A percentile compares a stretch with the other conserved stretches of the same genome.
phyloP scores from a whole-genome alignment of 1,140 invertebrate species.

The Chionoecetes opilio region DNA sequence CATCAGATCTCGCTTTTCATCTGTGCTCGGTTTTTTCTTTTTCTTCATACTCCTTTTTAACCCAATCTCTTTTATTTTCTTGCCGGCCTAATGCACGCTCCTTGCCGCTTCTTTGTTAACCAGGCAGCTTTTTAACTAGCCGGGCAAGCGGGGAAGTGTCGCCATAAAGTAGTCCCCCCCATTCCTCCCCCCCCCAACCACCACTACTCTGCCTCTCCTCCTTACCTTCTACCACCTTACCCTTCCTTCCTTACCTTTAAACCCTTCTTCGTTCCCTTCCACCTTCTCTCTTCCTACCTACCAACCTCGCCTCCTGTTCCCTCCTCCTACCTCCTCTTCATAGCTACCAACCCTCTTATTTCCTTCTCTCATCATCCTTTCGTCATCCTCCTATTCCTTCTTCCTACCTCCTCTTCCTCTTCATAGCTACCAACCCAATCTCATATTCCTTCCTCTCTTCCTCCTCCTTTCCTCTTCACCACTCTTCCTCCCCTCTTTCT shows the following conservation, averaged over 20 bases:
- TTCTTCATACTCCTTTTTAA: not conserved
- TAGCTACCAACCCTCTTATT: too few relatives aligned
- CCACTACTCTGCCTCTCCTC: not conserved
- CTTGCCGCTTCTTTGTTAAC: slow-evolving; percentile 24
- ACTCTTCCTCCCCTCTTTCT: not conserved
- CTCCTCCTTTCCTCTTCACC: not conserved
- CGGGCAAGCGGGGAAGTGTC: slow-evolving; percentile 39
- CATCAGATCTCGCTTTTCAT: not conserved
- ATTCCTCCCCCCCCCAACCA: not conserved
- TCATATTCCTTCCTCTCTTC: not conserved
- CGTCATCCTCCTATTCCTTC: not conserved
- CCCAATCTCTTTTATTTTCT: not conserved
- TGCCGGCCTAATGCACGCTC: not conserved
- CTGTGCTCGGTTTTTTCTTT: not conserved
- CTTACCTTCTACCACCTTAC: not conserved
- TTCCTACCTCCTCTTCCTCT: not conserved
- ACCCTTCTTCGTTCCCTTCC: not conserved
- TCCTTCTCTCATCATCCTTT: not conserved
- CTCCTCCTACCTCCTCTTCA: not conserved
- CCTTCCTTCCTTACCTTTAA: not conserved
- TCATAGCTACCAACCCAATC: not conserved
- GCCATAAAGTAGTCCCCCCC: slow-evolving; percentile 1
- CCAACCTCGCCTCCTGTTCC: not conserved
- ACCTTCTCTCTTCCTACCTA: not conserved
- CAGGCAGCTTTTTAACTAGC: slow-evolving; percentile 50